These are phyloP conservation scores for Lamellibrachia luymesi DNA, from an alignment of 1,140 invertebrate species.

Conservation along the genomic window DNA sequence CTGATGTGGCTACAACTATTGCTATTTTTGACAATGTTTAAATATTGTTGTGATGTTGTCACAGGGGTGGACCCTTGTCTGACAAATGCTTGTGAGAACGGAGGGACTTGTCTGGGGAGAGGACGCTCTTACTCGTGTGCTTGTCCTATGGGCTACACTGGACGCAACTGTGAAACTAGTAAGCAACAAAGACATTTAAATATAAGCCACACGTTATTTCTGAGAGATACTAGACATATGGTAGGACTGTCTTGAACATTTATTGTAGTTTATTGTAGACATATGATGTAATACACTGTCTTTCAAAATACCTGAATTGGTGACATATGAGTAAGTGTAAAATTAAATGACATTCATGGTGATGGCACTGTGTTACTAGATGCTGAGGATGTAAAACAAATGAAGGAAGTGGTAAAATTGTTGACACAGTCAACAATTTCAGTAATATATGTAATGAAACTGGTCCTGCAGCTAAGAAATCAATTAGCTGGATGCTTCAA, in stretches of 20 bases:
- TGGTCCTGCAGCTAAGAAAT: not conserved
- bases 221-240: too few relatives aligned
- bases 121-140: not conserved
- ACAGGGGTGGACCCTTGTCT: not conserved
- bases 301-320: too few relatives aligned
- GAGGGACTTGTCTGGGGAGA: not conserved
- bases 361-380: not conserved
- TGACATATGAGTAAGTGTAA: not conserved
- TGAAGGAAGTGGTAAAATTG: not conserved
- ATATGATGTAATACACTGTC: too few relatives aligned
- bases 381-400: not conserved
- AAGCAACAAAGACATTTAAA: not conserved
- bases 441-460: not conserved
- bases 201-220: not conserved
- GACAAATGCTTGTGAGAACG: not conserved
- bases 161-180: not conserved
- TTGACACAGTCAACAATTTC: not conserved
- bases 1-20: too few relatives aligned
- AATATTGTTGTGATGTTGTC: not conserved
- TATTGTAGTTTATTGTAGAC: too few relatives aligned
- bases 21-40: too few relatives aligned
- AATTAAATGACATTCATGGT: not conserved
- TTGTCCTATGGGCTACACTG: not conserved
- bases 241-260: too few relatives aligned
- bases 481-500: not conserved